A percentile compares a stretch with the other conserved stretches of the same genome.
Conservation (phyloP, 2,888 invertebrate genomes). For the Plemyria rubiginata region DNA sequence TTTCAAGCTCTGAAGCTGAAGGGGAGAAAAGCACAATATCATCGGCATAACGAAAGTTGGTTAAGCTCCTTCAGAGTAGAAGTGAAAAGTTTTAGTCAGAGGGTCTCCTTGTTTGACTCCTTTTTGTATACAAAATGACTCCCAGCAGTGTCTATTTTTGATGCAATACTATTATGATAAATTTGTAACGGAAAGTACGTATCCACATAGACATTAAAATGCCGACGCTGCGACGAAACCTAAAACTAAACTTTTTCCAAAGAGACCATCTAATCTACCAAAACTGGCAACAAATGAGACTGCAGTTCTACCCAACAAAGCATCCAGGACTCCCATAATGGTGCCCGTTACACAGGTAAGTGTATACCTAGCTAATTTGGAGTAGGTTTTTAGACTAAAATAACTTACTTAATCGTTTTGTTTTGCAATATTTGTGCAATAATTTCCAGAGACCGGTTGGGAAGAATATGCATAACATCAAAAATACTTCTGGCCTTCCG, state of each 20-base stretch:
- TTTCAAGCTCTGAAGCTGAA: too few relatives aligned
- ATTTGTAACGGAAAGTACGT: too few relatives aligned
- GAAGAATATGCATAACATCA: slow-evolving; percentile 35
- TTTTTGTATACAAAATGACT: too few relatives aligned
- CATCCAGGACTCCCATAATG: slow-evolving; percentile 47
- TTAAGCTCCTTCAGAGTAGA: too few relatives aligned
- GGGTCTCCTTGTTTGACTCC: too few relatives aligned
- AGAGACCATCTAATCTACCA: slow-evolving; percentile 53
- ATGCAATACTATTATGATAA: too few relatives aligned
- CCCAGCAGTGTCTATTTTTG: too few relatives aligned
- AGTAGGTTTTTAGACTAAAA: neutral
- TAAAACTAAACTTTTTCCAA: slow-evolving; percentile 11
- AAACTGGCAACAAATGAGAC: slow-evolving; percentile 44
- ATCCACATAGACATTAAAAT: too few relatives aligned
- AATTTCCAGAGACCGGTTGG: slow-evolving; percentile 41
- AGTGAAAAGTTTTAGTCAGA: too few relatives aligned
- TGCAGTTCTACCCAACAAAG: slow-evolving; percentile 34
- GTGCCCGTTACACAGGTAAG: slow-evolving; percentile 54
- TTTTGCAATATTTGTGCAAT: slow-evolving; percentile 14
- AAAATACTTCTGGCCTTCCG: slow-evolving; percentile 44
- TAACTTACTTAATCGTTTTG: slow-evolving; percentile 14
- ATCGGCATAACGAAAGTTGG: too few relatives aligned
- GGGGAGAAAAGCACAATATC: too few relatives aligned
- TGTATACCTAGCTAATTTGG: neutral
- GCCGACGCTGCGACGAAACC: too few relatives aligned